Evolutionary conservation across 2,113 vertebrate genomes (phyloP).

Genomic region (Pterocles orientalis): DNA sequence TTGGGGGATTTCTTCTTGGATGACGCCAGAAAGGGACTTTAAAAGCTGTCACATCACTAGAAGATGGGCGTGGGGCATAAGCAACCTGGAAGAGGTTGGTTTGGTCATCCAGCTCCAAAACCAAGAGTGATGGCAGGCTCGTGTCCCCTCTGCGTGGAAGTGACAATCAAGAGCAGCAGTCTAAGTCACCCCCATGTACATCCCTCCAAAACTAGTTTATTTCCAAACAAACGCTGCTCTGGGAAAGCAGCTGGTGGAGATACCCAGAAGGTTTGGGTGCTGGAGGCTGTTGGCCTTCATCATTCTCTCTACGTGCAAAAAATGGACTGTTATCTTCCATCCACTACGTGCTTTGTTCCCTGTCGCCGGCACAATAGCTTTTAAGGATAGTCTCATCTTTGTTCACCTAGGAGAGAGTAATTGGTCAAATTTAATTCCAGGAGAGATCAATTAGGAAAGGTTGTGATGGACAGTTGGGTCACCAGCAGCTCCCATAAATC

Average conservation of each 20-base stretch:
- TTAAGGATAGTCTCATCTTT: neutral
- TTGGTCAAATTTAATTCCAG: constrained; percentile 24
- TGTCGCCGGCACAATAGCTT: neutral
- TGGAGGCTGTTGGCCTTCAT: neutral
- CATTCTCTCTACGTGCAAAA: rapidly evolving
- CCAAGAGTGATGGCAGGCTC: rapidly evolving
- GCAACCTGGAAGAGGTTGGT: neutral
- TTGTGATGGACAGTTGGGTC: constrained; percentile 32
- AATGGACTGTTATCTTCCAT: neutral
- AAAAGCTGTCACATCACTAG: neutral
- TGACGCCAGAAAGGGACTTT: neutral
- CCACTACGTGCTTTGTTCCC: neutral
- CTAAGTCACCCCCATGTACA: neutral
- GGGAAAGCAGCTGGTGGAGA: neutral
- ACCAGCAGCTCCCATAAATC: constrained; percentile 25
- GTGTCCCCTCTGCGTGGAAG: neutral
- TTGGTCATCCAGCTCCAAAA: neutral
- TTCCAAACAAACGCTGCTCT: neutral
- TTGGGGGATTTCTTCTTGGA: neutral
- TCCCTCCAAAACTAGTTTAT: neutral
- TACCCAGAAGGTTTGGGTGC: neutral
- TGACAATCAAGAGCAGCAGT: neutral
- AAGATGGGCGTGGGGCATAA: neutral
- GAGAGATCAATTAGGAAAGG: constrained; percentile 34
- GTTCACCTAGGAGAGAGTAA: constrained; percentile 26